Evolutionary conservation across 64 coral and sea anemone species (phyloP).

Genomic region (Pachyseris speciosa): DNA sequence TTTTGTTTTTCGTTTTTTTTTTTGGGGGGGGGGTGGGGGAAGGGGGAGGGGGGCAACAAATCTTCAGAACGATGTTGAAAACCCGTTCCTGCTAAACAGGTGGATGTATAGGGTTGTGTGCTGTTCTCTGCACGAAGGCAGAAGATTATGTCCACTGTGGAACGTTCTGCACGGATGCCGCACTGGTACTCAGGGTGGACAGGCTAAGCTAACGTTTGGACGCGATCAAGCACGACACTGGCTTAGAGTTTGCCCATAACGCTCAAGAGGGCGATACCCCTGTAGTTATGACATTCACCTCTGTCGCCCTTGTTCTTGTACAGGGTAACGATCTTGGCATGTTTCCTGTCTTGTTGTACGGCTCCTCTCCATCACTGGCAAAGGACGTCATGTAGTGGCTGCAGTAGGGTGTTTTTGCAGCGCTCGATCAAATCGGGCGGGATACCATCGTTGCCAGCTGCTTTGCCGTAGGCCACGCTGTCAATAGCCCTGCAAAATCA

Average conservation of each 20-base stretch:
- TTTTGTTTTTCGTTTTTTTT: too few relatives aligned
- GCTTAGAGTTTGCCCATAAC: conserved; percentile 10
- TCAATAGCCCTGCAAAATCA: conserved; percentile 11
- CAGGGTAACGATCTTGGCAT: too few relatives aligned
- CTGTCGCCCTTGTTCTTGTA: conserved; percentile 48
- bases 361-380: conserved; percentile 40
- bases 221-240: not conserved
- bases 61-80: conserved; percentile 14
- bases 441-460: conserved; percentile 7
- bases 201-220: not conserved
- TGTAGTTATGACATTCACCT: conserved; percentile 48
- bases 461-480: conserved; percentile 18
- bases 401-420: not conserved
- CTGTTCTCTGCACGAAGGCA: conserved; percentile 8
- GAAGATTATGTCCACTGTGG: conserved; percentile 37
- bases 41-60: not conserved
- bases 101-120: not conserved
- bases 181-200: conserved; percentile 23
- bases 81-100: not conserved
- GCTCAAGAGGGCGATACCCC: conserved; percentile 19
- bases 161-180: not conserved
- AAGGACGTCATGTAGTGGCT: too few relatives aligned
- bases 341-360: not conserved
- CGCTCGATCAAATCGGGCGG: not conserved
- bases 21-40: too few relatives aligned